Conservation (phyloP, 37 sponge, comb jelly and placozoan species). For the Chondrilla cf. caribensis region DNA sequence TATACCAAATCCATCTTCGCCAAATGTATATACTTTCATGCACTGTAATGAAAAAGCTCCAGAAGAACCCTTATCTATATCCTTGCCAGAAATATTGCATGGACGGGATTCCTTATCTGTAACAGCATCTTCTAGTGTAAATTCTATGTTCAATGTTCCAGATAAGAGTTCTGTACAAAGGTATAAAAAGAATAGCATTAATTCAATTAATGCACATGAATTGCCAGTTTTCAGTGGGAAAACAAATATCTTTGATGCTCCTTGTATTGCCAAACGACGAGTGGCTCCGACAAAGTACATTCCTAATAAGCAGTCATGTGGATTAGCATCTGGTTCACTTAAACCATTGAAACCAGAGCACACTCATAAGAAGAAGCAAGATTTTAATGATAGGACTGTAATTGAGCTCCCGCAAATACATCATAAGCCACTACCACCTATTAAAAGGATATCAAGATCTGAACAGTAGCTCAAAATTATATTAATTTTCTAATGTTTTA, state of each 20-base stretch:
- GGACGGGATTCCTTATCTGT: not conserved
- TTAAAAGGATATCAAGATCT: slow-evolving; percentile 19
- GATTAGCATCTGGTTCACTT: slow-evolving; percentile 32
- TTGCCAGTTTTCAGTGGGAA: not conserved
- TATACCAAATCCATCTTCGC: not conserved
- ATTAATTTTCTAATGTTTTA: not conserved
- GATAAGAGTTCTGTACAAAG: not conserved
- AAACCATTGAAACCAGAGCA: slow-evolving; percentile 21
- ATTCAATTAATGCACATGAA: not conserved
- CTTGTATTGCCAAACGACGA: slow-evolving; percentile 9
- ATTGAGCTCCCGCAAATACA: not conserved
- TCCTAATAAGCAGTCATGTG: slow-evolving; percentile 14
- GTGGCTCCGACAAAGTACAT: not conserved
- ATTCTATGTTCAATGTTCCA: slow-evolving; percentile 46
- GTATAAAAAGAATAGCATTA: not conserved
- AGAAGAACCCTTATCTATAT: no score
- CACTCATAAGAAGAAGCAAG: not conserved
- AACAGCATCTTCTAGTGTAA: not conserved
- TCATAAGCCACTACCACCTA: slow-evolving; percentile 22
- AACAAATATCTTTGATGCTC: slow-evolving; percentile 33
- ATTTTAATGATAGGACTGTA: no score
- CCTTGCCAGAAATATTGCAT: no score
- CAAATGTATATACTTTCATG: slow-evolving; percentile 37
- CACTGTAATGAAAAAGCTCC: not conserved
- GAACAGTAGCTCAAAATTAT: not conserved